Conservation (phyloP, 2,797 vertebrate species). For the Coregonus suidteri region DNA sequence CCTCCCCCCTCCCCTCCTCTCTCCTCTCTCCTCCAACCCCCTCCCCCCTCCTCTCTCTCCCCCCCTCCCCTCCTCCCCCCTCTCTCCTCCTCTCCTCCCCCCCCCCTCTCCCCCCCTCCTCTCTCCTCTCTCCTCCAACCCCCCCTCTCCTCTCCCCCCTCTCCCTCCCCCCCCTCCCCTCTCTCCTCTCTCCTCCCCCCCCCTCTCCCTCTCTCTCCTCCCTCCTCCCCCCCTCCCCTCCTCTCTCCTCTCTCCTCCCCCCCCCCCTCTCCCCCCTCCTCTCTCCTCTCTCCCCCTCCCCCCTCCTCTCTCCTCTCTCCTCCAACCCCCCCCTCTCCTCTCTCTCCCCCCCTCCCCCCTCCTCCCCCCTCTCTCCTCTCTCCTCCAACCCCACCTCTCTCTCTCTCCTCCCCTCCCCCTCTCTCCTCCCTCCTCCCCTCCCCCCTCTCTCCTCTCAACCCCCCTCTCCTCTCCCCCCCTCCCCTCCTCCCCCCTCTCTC, state of each 20-base stretch:
- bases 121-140: too few species aligned
- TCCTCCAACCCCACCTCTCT: neutral
- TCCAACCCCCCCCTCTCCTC: too few species aligned
- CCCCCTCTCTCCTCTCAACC: too few species aligned
- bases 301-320: too few species aligned
- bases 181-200: neutral
- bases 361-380: neutral
- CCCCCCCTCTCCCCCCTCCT: neutral
- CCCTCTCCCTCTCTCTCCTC: neutral
- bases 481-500: neutral
- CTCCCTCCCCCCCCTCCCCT: neutral
- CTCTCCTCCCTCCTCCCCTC: neutral
- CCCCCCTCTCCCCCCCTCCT: neutral
- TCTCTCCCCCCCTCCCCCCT: constrained; percentile 1
- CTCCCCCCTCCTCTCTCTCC: neutral
- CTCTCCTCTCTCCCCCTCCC: too few species aligned
- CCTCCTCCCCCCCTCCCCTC: neutral
- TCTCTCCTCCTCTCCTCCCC: too few species aligned
- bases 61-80: neutral
- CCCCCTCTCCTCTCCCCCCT: too few species aligned
- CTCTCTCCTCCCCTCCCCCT: constrained; percentile 12
- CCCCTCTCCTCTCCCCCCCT: too few species aligned
- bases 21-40: neutral
- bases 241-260: rapidly evolving
- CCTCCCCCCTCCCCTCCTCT: constrained; percentile 19